Percentiles rank a stretch among this genome's conserved stretches.
These are phyloP conservation scores for Oncorhynchus keta DNA, from an alignment of 2,113 vertebrate species.

Conservation along the genomic window DNA sequence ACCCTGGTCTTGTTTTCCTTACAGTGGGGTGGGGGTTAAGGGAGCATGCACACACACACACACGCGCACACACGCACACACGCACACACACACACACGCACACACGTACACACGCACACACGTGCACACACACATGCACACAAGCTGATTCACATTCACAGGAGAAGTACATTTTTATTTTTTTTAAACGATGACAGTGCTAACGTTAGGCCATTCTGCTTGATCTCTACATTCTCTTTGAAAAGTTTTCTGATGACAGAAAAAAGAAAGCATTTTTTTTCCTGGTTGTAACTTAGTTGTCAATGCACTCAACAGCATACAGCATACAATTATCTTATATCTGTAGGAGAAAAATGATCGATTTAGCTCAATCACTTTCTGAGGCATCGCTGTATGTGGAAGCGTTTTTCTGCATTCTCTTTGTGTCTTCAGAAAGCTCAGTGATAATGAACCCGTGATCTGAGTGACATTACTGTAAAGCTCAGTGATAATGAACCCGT, in stretches of 20 bases:
- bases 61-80: too few relatives aligned
- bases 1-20: background rate
- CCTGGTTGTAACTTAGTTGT: slow-evolving; percentile 21
- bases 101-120: too few relatives aligned
- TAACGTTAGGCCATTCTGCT: slow-evolving; percentile 20
- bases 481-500: too few relatives aligned
- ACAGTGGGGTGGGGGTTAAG: background rate
- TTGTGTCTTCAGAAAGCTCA: slow-evolving; percentile 37
- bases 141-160: too few relatives aligned
- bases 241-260: slow-evolving; percentile 62
- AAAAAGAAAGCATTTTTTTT: slow-evolving; percentile 62
- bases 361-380: slow-evolving; percentile 35
- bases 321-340: slow-evolving; percentile 4
- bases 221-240: slow-evolving; percentile 71
- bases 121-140: too few relatives aligned
- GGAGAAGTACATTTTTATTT: too few relatives aligned
- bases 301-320: slow-evolving; percentile 32
- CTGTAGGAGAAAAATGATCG: background rate
- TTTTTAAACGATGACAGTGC: too few relatives aligned
- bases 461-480: background rate
- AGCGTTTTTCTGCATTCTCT: slow-evolving; percentile 43
- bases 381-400: slow-evolving; percentile 39
- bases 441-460: slow-evolving; percentile 33
- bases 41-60: background rate
- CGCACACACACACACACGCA: too few relatives aligned